Percentiles rank a stretch among this genome's conserved stretches.
Evolutionary conservation across 2,797 vertebrate species (phyloP).

Genomic region (Lepidocolaptes lacrymiger): DNA sequence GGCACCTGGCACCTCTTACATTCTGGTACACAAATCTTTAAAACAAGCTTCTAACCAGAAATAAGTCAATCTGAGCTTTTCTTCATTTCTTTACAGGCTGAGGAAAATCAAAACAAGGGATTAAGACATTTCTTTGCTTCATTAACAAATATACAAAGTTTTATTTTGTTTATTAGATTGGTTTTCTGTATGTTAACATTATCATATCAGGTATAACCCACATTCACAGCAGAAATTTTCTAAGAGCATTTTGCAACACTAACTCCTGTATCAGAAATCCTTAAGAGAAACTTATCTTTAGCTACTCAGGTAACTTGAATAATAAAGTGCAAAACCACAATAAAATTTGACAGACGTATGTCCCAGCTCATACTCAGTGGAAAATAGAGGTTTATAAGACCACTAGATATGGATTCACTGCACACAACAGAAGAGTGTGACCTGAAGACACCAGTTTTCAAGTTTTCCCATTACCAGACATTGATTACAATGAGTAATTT

Average conservation of each 20-base stretch:
- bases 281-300: conserved; percentile 6
- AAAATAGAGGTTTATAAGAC: conserved; percentile 2
- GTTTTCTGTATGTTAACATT: conserved; percentile 45
- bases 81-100: not conserved
- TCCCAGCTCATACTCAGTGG: not conserved
- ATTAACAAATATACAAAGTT: conserved; percentile 63
- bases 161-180: conserved; percentile 60
- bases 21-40: not conserved
- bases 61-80: not conserved
- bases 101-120: conserved; percentile 29
- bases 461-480: conserved; percentile 35
- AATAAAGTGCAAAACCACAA: conserved; percentile 63
- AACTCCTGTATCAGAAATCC: conserved; percentile 22
- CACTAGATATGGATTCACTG: conserved; percentile 35
- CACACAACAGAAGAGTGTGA: not conserved
- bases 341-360: conserved; percentile 25
- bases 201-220: conserved; percentile 23
- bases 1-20: not conserved
- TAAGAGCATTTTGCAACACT: conserved; percentile 14
- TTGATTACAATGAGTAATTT: not conserved
- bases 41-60: not conserved
- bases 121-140: conserved; percentile 49
- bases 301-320: conserved; percentile 31
- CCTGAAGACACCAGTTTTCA: conserved; percentile 43
- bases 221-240: conserved; percentile 45